These are phyloP conservation scores for Timema podura DNA, from an alignment of 2,888 invertebrate species.

Conservation along the genomic window DNA sequence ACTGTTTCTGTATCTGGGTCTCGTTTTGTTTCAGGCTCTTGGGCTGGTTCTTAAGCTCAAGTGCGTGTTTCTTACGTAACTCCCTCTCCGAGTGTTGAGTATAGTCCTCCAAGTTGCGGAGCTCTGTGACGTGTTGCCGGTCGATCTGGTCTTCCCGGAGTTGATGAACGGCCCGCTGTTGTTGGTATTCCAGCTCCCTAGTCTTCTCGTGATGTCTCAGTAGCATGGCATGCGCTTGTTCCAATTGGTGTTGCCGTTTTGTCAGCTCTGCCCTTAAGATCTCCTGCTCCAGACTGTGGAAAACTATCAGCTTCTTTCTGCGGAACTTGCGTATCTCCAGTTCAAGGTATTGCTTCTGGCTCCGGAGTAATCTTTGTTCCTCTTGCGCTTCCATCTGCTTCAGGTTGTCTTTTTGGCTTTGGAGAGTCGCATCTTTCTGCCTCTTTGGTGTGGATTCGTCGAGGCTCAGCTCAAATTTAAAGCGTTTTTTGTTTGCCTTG, in stretches of 20 bases:
- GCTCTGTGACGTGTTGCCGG: slow-evolving; percentile 91
- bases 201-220: slow-evolving; percentile 95
- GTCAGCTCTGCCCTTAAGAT: slow-evolving; percentile 90
- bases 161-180: slow-evolving; percentile 91
- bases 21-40: slow-evolving; percentile 99
- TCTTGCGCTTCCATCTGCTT: slow-evolving; percentile 89
- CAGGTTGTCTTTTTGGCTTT: slow-evolving; percentile 86
- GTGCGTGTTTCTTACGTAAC: slow-evolving; percentile 91
- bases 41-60: slow-evolving; percentile 97
- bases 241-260: slow-evolving; percentile 91
- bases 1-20: slow-evolving; percentile 97
- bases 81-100: slow-evolving; percentile 92
- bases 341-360: slow-evolving; percentile 88
- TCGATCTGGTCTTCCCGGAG: slow-evolving; percentile 82
- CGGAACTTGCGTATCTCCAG: slow-evolving; percentile 89
- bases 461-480: slow-evolving; percentile 90
- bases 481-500: slow-evolving; percentile 87
- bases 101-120: slow-evolving; percentile 94
- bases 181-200: slow-evolving; percentile 91
- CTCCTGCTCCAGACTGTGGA: slow-evolving; percentile 87
- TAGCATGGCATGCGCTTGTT: slow-evolving; percentile 91
- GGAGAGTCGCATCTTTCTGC: slow-evolving; percentile 84
- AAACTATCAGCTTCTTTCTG: slow-evolving; percentile 80
- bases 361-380: slow-evolving; percentile 79
- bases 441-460: slow-evolving; percentile 90